Base-by-base conservation (phyloP, 2,888 invertebrate genomes). In the Acrocera orbiculus region DNA sequence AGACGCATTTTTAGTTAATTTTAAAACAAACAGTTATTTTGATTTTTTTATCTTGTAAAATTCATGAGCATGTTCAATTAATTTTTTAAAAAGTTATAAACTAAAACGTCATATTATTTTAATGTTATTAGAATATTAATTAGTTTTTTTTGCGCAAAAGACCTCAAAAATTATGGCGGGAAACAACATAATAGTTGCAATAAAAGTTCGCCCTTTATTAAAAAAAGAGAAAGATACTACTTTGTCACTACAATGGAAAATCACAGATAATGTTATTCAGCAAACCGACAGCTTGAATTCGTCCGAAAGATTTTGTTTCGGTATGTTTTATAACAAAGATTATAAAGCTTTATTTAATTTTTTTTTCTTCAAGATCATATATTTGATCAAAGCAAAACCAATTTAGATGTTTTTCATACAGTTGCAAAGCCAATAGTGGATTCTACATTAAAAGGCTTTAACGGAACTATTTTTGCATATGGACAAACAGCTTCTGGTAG, bases 381-480 rank as follows among this genome's bases (percentile, higher is more conserved):
- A 14, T 83, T 80, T 48, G 69, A 69, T 40, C 59, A 64, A 38
- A 50, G 61, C 4, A 61, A 64, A 13, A 64, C 63, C 27, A 82
- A 77, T 25, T 50, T 56, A 31, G 63, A 69, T 32, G 67, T 83
- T 1, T 85, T 78, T 50, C 54, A 74, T 41, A 65, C 64, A 35
- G 62, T 80, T 42, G 78, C 76, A 1, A 68, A 70, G 45, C 76
- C 78, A 0, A 75, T 83, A 40, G 73, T 83, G 3, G 66, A 74
- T 40, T 69, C 76, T 1, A 71, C 76, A 2, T 63, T 78, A 10
- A 66, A 70, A 40, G 85, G 85, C 3, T 73, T 81, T 46, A 83
- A 85, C 54, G 86, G 83, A 2, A 89, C 89, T 0, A 75, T 90
- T 42, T 85, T 90, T 61, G 86, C 87, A 0, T 90, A 90, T 53